Base-by-base conservation (phyloP, 2,797 vertebrate species). In the Anguilla megastoma region DNA sequence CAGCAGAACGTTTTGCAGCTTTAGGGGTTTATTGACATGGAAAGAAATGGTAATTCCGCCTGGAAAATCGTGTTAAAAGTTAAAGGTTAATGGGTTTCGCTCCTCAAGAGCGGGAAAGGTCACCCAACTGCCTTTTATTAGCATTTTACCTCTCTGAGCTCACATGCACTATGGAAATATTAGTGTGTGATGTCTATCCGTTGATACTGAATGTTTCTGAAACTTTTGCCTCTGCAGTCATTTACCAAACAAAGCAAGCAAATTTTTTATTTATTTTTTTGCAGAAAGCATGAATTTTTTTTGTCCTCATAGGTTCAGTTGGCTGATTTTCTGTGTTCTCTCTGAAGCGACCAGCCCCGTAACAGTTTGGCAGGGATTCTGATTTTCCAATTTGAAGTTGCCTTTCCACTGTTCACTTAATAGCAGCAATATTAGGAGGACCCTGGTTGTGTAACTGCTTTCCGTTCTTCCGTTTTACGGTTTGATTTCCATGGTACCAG, bases 311-410 rank as follows among this genome's bases (percentile, higher is more conserved):
- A 63, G 85, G 41, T 14, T 69, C 50, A 60, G 2, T 45, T 2
- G 52, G 27, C 45, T 80, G 76, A 48, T 45, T 80, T 18, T 12
- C 58, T 16, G 3, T 82, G 16, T n/a, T 52, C 48, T 63, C 82
- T 33, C 9, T 16, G 52, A 14, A 21, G 63, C 16, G 56, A 58
- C 84, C 50, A 85, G 50, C 84, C 41, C 41, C 84, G 76, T 52
- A 89, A 36, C 63, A 74, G 74, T 89, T 86, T 86, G 85, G 86
- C 76, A 76, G 24, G 63, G 79, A 76, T 76, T 88, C 76, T 8
- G 41, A n/a, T 89, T 91, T 91, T 84, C 88, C 89, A 88, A 88
- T 82, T 63, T 84, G 86, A n/a, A 85, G 58, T 50, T 58, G 30
- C 3, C 82, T 45, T 90, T 87, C 83, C 89, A 56, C 24, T 56